Base-by-base conservation (phyloP, 2,888 invertebrate species). In the Elysia crispata region DNA sequence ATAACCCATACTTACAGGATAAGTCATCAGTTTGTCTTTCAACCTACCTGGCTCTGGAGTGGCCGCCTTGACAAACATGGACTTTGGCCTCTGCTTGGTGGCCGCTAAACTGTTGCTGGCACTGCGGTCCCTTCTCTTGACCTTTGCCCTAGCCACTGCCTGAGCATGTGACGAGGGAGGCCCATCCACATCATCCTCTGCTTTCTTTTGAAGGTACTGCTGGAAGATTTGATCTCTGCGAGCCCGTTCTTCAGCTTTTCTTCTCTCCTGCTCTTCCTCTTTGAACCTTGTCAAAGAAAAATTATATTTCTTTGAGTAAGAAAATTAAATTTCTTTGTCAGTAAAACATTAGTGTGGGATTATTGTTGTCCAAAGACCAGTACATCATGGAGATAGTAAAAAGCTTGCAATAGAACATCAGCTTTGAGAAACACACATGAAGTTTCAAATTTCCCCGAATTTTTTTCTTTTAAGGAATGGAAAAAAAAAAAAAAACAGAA, bases 131-230 rank as follows among this genome's bases (percentile, higher is more conserved):
- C 82, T 70, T 25, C 82, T 54, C 30, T 86, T 82, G 18, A 81
- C 62, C 50, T 82, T 33, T 33, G 83, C 20, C 49, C 88, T 86
- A n/a, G 73, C 62, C 41, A 41, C 41, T 41, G 41, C 1, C 49
- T 50, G 30, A 62, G 15, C 41, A 13, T 72, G 23, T 11, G 75
- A 62, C 13, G 83, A 80, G 28, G 85, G 84, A 20, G 92, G 91
- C 81, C 91, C 91, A 41, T 93, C 92, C n/a, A 97, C 97, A 93
- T 97, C 97, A 91, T 97, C 97, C 83, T 96, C 95, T 78, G 96
- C 96, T 93, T 98, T 98, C 92, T 98, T 97, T 86, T 97, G 94
- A 93, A 97, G 96, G 93, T 98, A 97, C 92, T 97, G 96, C 90
- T 97, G 97, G 87, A 98, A 94, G 90, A 98, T 98, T 85, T 94